Evolutionary conservation across 1,140 invertebrate genomes (phyloP).

Genomic region (Brachionus rotundiformis): DNA sequence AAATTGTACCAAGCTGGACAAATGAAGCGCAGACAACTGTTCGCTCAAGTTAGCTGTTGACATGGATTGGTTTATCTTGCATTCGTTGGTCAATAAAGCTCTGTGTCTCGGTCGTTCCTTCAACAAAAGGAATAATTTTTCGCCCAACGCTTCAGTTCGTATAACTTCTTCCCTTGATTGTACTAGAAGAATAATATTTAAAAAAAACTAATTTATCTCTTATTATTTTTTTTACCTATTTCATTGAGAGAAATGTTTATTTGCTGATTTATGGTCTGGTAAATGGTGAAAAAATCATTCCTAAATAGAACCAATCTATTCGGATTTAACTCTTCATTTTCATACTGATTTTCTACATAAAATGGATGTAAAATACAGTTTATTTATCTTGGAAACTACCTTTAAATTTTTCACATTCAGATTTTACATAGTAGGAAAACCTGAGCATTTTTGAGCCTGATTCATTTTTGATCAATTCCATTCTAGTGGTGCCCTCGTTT

Average conservation of each 20-base stretch:
- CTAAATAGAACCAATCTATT: conserved; percentile 25
- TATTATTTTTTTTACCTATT: background rate
- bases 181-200: background rate
- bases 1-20: conserved; percentile 16
- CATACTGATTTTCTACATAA: background rate
- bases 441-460: conserved; percentile 35
- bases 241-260: conserved; percentile 43
- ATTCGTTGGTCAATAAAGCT: conserved; percentile 48
- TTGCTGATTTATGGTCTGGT: background rate
- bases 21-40: background rate
- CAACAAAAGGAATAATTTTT: conserved; percentile 34
- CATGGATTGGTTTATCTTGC: conserved; percentile 45
- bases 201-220: background rate
- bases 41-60: background rate
- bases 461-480: conserved; percentile 48
- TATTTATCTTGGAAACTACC: background rate
- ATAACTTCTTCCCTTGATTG: conserved; percentile 39
- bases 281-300: conserved; percentile 51
- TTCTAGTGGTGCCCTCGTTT: conserved; percentile 40
- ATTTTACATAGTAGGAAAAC: conserved; percentile 48
- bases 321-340: conserved; percentile 29
- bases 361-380: background rate
- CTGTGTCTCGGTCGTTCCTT: conserved; percentile 50
- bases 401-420: conserved; percentile 44
- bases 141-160: conserved; percentile 52